Base-by-base conservation (phyloP, 2,113 vertebrate genomes). In the Anser cygnoides region DNA sequence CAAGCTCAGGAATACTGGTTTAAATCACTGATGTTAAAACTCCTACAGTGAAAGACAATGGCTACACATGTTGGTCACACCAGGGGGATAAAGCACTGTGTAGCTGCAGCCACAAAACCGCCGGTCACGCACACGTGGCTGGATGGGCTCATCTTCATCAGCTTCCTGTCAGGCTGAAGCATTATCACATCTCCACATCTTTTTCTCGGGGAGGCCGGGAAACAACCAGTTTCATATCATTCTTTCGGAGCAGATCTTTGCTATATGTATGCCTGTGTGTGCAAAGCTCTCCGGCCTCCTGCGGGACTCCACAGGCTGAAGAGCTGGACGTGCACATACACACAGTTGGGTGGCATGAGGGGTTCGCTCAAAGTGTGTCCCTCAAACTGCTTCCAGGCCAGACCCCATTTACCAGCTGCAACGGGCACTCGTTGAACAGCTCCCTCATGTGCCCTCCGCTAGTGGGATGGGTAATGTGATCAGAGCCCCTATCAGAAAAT, bases 41-140 rank as follows among this genome's bases (percentile, higher is more conserved):
- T 54, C 15, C n/a, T 44, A 4, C 8, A 12, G 20, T 33, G 22
- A 65, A 72, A 31, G 18, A 9, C 18, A 46, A 26, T 3, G 26
- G 50, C 5, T 39, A 13, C 37, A 37, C 19, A 8, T 5, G 9
- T 28, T n/a, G 33, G 55, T 11, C 35, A 52, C 44, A 3, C 9
- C 0, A 0, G 0, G 14, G 9, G 4, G 15, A 17, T 13, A 3
- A 6, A 18, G 35, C 3, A 0, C 0, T 0, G 16, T 5, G 6
- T 31, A 41, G n/a, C 12, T 19, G n/a, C 37, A 43, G 25, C 50
- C 9, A 26, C 22, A 39, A 43, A 46, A 29, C 19, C 14, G 5
- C 13, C 14, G 17, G 37, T 41, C 62, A 19, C 7, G 10, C 37
- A 65, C 17, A 50, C 6, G 22, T 10, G 25, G 20, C n/a, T 23